These are phyloP conservation scores for Nomada ferruginata DNA, from an alignment of 2,888 invertebrate species.

Conservation along the genomic window DNA sequence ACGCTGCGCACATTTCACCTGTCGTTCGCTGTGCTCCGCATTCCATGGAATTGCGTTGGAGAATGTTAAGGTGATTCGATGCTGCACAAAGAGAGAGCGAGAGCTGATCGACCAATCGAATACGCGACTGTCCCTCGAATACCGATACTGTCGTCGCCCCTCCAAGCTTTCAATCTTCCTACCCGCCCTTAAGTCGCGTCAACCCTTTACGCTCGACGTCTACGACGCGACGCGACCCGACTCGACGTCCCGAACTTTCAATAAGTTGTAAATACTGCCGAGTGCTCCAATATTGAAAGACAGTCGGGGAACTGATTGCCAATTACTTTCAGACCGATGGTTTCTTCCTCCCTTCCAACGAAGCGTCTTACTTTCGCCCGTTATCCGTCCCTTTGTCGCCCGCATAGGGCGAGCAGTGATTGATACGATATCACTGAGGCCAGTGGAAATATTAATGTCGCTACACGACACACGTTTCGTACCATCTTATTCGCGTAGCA, in stretches of 20 bases:
- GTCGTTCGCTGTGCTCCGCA: background rate
- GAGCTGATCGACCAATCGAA: constrained; percentile 4
- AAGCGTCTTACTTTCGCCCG: constrained; percentile 27
- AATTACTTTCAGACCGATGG: constrained; percentile 62
- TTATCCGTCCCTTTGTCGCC: constrained; percentile 8
- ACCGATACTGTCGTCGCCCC: constrained; percentile 52
- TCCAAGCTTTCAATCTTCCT: constrained; percentile 59
- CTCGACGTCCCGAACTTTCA: constrained; percentile 57
- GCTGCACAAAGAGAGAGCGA: background rate
- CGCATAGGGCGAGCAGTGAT: background rate
- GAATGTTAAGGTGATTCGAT: background rate
- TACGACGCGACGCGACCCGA: background rate
- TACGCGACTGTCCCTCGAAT: constrained; percentile 43
- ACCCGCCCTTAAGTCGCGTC: constrained; percentile 10
- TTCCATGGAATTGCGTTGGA: constrained; percentile 17
- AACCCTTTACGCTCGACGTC: constrained; percentile 48
- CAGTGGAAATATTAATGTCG: background rate
- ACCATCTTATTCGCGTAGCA: too few species aligned
- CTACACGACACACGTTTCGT: background rate
- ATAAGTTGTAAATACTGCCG: constrained; percentile 69
- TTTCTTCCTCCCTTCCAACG: constrained; percentile 34
- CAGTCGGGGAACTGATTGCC: constrained; percentile 65
- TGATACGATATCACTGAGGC: background rate
- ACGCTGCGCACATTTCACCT: background rate
- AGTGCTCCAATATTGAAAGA: constrained; percentile 68